These are phyloP conservation scores for Taurulus bubalis DNA, from an alignment of 2,113 vertebrate genomes.

Conservation along the genomic window DNA sequence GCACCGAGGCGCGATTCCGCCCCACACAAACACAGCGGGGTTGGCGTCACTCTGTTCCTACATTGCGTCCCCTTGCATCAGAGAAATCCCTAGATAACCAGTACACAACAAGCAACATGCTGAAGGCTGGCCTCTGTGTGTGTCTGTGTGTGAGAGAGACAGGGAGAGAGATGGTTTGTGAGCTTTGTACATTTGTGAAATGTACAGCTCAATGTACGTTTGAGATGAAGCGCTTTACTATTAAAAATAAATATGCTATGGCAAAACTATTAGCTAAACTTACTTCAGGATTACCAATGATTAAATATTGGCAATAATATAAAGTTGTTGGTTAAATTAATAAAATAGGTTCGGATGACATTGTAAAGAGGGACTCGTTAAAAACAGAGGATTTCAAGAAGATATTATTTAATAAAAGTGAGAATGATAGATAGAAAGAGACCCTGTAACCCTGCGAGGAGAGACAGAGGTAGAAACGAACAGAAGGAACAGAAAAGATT, in stretches of 20 bases:
- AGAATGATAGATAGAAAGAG: constrained; percentile 28
- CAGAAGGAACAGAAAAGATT: constrained; percentile 62
- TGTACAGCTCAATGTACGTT: not conserved
- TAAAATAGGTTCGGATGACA: constrained; percentile 14
- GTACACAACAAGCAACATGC: constrained; percentile 68
- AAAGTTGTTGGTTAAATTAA: not conserved
- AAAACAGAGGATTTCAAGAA: constrained; percentile 9
- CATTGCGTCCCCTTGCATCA: constrained; percentile 87
- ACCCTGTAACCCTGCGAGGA: no score
- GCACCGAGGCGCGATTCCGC: constrained; percentile 49
- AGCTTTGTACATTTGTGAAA: constrained; percentile 35
- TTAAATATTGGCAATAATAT: not conserved
- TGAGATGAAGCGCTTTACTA: constrained; percentile 7
- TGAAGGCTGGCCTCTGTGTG: constrained; percentile 40
- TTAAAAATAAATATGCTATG: not conserved
- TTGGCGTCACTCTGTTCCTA: constrained; percentile 80
- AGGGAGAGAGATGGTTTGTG: constrained; percentile 15
- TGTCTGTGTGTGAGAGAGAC: constrained; percentile 3
- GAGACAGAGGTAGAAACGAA: constrained; percentile 41
- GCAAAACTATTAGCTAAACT: no score
- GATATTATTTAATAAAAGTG: constrained; percentile 17
- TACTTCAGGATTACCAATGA: no score
- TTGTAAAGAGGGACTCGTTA: not conserved
- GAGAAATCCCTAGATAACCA: constrained; percentile 81
- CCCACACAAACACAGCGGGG: constrained; percentile 61